Evolutionary conservation across 2,797 vertebrate species (phyloP).

Genomic region (Neomorphus geoffroyi): DNA sequence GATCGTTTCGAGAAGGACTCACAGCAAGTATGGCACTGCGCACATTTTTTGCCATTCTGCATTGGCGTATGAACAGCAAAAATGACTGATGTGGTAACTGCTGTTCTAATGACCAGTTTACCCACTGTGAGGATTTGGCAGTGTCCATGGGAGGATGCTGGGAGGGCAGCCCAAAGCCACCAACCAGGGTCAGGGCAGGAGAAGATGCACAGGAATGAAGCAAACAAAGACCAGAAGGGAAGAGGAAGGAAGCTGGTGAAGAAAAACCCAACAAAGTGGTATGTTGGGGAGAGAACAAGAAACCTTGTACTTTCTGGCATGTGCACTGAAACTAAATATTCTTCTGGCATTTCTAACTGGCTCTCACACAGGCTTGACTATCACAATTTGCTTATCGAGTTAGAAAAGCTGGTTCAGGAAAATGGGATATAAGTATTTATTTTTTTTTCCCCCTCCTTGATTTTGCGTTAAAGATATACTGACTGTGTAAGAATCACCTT

Average conservation of each 20-base stretch:
- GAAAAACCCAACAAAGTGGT: not conserved
- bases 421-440: not conserved
- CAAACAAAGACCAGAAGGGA: not conserved
- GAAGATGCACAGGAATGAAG: not conserved
- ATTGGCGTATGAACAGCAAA: not conserved
- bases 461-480: not conserved
- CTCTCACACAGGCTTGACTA: not conserved
- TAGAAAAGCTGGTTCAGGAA: constrained; percentile 21
- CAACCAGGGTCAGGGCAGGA: not conserved
- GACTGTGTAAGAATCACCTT: constrained; percentile 5
- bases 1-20: not conserved
- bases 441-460: not conserved
- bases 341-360: not conserved
- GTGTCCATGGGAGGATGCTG: not conserved
- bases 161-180: not conserved
- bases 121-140: not conserved
- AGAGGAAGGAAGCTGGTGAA: not conserved
- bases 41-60: not conserved
- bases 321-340: not conserved
- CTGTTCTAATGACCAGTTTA: not conserved
- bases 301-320: not conserved
- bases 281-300: not conserved
- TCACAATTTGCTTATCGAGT: not conserved
- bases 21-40: not conserved
- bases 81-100: accelerated